Evolutionary conservation across 2,113 vertebrate genomes (phyloP).

Genomic region (Machaerirhynchus nigripectus): DNA sequence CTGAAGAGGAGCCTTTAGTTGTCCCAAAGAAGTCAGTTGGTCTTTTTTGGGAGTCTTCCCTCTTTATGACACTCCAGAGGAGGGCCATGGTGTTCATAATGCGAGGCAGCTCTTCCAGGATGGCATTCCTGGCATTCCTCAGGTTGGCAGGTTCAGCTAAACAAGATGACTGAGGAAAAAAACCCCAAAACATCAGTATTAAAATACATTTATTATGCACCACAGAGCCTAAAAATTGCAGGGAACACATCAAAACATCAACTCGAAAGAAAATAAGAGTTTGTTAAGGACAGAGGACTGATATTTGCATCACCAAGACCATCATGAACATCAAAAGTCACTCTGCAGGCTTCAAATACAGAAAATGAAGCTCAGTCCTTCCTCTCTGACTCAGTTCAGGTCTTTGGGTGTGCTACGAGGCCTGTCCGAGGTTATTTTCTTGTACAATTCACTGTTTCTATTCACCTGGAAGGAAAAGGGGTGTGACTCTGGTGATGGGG

Average conservation of each 20-base stretch:
- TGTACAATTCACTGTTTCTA: not conserved
- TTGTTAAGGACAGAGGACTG: not conserved
- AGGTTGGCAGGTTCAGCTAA: constrained; percentile 78
- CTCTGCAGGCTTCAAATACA: not conserved
- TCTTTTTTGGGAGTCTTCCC: constrained; percentile 82
- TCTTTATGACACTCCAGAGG: constrained; percentile 86
- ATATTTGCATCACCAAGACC: not conserved
- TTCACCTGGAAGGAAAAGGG: not conserved
- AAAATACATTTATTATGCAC: not conserved
- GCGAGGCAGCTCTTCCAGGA: constrained; percentile 88
- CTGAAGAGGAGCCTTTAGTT: constrained; percentile 81
- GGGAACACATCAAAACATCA: not conserved
- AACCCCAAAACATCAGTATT: not conserved
- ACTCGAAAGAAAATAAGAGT: not conserved
- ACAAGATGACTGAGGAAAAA: constrained; percentile 66
- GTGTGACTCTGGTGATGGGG: not conserved
- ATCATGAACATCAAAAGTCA: not conserved
- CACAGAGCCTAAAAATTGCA: not conserved
- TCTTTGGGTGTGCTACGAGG: not conserved
- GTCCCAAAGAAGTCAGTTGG: constrained; percentile 77
- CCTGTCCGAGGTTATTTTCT: not conserved
- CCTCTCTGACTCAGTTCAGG: not conserved
- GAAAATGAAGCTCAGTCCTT: not conserved
- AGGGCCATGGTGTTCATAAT: constrained; percentile 87
- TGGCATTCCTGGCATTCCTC: constrained; percentile 88